A percentile compares a stretch with the other conserved stretches of the same genome.
These are phyloP conservation scores for Brienomyrus brachyistius DNA, from an alignment of 2,113 vertebrate genomes.

Conservation along the genomic window DNA sequence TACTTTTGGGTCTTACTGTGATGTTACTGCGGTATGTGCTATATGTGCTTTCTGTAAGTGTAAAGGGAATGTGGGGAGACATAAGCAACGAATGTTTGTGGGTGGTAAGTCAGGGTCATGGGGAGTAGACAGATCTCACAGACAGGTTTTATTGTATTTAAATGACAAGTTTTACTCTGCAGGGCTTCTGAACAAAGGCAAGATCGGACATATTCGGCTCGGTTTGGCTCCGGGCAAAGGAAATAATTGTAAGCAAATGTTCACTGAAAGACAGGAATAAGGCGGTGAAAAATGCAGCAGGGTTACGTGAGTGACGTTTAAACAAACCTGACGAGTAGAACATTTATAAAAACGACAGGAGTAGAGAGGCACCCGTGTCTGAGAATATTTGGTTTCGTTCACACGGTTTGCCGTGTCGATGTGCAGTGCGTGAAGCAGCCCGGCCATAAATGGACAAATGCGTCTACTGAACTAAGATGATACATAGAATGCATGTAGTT, in stretches of 20 bases:
- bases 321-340: not conserved
- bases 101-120: conserved; percentile 1
- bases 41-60: not conserved
- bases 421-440: not conserved
- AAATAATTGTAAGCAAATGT: conserved; percentile 27
- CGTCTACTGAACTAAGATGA: not conserved
- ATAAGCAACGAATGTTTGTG: not conserved
- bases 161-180: not conserved
- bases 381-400: not conserved
- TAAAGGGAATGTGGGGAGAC: not conserved
- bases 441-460: not conserved
- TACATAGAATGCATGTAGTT: not conserved
- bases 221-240: conserved; percentile 2
- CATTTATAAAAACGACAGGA: not conserved
- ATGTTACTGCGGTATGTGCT: not conserved
- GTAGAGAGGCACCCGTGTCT: not conserved
- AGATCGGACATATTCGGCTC: conserved; percentile 8
- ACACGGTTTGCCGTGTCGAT: not conserved
- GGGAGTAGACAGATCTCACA: not conserved
- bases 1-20: not conserved
- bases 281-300: not conserved
- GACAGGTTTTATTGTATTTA: not conserved
- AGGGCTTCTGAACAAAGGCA: not conserved
- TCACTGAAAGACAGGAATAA: conserved; percentile 14
- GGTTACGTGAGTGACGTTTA: not conserved